Base-by-base conservation (phyloP, 2,888 invertebrate genomes). In the Pseudococcus jackbeardsleyi region DNA sequence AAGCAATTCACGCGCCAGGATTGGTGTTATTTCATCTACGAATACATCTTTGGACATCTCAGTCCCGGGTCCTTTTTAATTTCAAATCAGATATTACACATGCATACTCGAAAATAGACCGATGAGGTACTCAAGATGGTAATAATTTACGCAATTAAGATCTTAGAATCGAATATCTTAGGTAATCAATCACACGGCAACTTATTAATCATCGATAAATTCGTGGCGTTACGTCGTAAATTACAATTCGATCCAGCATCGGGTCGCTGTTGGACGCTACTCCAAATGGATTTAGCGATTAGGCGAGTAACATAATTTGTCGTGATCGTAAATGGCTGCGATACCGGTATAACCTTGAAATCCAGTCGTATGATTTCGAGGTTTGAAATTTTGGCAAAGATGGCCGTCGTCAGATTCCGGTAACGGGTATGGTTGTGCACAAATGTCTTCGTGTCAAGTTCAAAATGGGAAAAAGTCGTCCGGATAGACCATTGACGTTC, bases 261-360 rank as follows among this genome's bases (percentile, higher is more conserved):
- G 64, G 5, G 7, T 26, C 68, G 33, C 68, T 72, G 68, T 15
- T 5, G 68, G 68, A 15, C 15, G 68, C 68, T 72, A 12, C 33
- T 72, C 33, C 33, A 72, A 72, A 72, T 72, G 68, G 68, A 72
- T 72, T 72, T 72, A 72, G 68, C 68, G 68, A 72, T 72, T 72
- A 72, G 11, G n/a, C 68, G 26, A 33, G 64, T 64, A 64, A 64
- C 64, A 19, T 64, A 22, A 72, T 72, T 72, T 33, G 22, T 72
- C 26, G 64, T 33, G 26, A 33, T 33, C 11, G 68, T 72, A 72
- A 12, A 72, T 33, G 5, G n/a, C n/a, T 59, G 59, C 59, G 19
- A 11, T 12, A 33, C 12, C n/a, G 68, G 33, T 9, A 19, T 59
- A 11, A 9, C 68, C 33, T 72, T 22, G 68, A 33, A 72, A 72